Conservation (phyloP, 2,888 invertebrate genomes). For the Eupithecia pulchellata region DNA sequence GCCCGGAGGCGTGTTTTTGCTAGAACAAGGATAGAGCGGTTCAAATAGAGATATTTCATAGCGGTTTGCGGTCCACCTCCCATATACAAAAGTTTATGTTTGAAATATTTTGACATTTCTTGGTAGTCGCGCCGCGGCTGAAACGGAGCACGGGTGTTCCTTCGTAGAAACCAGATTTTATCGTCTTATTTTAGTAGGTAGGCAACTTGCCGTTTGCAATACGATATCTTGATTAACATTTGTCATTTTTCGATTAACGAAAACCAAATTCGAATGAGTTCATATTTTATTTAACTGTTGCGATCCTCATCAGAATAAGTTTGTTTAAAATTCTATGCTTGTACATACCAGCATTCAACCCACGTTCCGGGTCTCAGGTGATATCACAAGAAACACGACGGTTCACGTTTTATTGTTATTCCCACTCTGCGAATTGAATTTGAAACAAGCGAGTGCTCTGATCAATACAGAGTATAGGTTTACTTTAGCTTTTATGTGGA, state of each 20-base stretch:
- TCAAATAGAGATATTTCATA: slow-evolving; percentile 77
- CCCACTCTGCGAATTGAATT: slow-evolving; percentile 84
- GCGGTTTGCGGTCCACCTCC: slow-evolving; percentile 66
- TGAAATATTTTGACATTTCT: slow-evolving; percentile 83
- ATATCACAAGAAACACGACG: slow-evolving; percentile 71
- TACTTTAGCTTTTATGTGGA: not conserved
- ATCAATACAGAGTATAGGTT: slow-evolving; percentile 59
- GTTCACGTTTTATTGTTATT: slow-evolving; percentile 80
- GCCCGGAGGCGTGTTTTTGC: slow-evolving; percentile 69
- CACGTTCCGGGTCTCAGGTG: slow-evolving; percentile 79
- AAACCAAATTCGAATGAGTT: slow-evolving; percentile 3
- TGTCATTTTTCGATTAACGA: not conserved
- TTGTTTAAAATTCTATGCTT: slow-evolving; percentile 53
- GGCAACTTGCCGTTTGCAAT: slow-evolving; percentile 9
- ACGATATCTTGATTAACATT: slow-evolving; percentile 28
- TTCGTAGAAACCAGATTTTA: slow-evolving; percentile 70
- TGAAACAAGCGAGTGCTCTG: slow-evolving; percentile 70
- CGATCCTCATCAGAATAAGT: slow-evolving; percentile 21
- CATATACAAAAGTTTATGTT: slow-evolving; percentile 64
- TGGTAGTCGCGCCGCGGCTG: slow-evolving; percentile 61
- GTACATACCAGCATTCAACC: slow-evolving; percentile 69
- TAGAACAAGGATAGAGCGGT: slow-evolving; percentile 61
- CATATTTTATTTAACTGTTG: slow-evolving; percentile 14
- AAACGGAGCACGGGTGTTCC: slow-evolving; percentile 61
- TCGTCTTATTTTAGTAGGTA: slow-evolving; percentile 47